phyloP scores from a whole-genome alignment of 2,113 vertebrate genomes.

The Gila orcuttii region DNA sequence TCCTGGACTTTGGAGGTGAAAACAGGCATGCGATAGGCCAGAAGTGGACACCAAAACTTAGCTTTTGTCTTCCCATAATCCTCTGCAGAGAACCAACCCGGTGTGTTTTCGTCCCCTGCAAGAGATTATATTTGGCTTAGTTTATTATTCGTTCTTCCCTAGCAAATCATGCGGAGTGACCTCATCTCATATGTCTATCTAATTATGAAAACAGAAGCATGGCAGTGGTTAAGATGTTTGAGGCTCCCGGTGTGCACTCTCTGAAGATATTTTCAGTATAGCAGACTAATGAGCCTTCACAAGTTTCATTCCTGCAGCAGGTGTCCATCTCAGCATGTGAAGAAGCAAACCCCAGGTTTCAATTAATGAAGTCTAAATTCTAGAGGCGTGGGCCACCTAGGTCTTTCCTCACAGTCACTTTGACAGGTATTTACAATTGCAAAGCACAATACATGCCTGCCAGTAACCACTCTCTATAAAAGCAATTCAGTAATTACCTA shows the following conservation, averaged over 20 bases:
- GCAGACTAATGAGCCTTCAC: constrained; percentile 60
- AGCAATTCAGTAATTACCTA: constrained; percentile 56
- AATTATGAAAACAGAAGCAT: constrained; percentile 32
- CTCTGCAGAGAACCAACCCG: constrained; percentile 88
- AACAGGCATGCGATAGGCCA: constrained; percentile 84
- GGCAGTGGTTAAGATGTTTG: neutral
- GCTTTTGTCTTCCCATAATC: constrained; percentile 85
- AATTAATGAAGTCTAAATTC: constrained; percentile 61
- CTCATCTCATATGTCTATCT: neutral
- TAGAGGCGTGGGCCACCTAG: constrained; percentile 43
- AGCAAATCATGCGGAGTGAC: neutral
- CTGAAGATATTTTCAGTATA: constrained; percentile 13
- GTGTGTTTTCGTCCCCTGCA: constrained; percentile 91
- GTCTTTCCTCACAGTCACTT: constrained; percentile 38
- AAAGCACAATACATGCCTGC: constrained; percentile 49
- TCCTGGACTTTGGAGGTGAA: constrained; percentile 83
- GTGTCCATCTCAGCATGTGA: constrained; percentile 62
- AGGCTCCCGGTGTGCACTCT: neutral
- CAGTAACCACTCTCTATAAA: constrained; percentile 50
- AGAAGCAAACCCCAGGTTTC: constrained; percentile 56
- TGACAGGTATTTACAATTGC: constrained; percentile 62
- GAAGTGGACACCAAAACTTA: constrained; percentile 85
- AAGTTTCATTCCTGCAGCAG: constrained; percentile 60
- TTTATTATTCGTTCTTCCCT: neutral
- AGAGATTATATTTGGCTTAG: constrained; percentile 17